Conservation (phyloP, 2,113 vertebrate genomes). For the Onychorhynchus coronatus region DNA sequence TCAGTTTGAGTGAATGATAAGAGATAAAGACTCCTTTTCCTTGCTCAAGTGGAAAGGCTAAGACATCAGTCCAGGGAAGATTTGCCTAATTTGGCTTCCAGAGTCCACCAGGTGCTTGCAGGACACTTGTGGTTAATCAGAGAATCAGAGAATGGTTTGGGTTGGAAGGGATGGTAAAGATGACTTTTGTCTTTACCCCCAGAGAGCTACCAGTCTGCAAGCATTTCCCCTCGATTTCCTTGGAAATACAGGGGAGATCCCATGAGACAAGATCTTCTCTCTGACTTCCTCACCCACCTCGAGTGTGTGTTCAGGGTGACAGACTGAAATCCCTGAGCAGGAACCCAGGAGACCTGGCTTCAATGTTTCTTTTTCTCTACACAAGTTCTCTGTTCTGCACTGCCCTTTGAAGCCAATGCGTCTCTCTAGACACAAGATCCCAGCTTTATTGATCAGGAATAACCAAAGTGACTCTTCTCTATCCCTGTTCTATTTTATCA, state of each 20-base stretch:
- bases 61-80: neutral
- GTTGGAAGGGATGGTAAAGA: neutral
- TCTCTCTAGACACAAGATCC: neutral
- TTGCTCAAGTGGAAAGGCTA: neutral
- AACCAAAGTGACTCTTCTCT: neutral
- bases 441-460: neutral
- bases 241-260: neutral
- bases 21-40: neutral
- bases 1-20: neutral
- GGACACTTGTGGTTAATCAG: neutral
- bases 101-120: neutral
- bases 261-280: neutral
- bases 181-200: neutral
- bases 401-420: accelerated
- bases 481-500: neutral
- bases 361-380: neutral
- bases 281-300: neutral
- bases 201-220: neutral
- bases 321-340: neutral
- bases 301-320: neutral
- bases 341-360: neutral
- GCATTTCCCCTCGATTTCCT: neutral
- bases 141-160: neutral
- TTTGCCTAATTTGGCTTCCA: neutral
- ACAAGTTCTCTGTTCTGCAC: neutral